phyloP scores from a whole-genome alignment of 92 coral and sea anemone species.

The Epizoanthus stellaris region DNA sequence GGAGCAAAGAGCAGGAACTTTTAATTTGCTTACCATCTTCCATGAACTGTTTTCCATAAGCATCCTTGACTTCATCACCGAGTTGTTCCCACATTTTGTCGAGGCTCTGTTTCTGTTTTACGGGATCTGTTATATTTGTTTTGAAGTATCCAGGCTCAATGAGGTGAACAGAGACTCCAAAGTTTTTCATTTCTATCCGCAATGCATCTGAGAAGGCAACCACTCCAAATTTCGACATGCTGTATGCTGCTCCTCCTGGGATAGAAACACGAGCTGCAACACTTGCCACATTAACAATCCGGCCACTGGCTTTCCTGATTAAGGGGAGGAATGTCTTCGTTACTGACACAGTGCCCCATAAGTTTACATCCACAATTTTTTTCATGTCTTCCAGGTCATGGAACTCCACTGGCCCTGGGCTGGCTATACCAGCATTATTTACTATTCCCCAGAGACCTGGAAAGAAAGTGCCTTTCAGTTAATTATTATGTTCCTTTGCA shows the following conservation, averaged over 20 bases:
- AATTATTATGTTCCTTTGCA: too few relatives aligned
- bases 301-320: slow-evolving; percentile 52
- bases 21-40: slow-evolving; percentile 46
- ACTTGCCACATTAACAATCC: slow-evolving; percentile 57
- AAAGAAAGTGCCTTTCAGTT: background rate
- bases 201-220: slow-evolving; percentile 73
- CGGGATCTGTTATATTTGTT: slow-evolving; percentile 61
- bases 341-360: slow-evolving; percentile 66
- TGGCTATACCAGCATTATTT: slow-evolving; percentile 62
- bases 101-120: background rate
- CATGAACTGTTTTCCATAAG: slow-evolving; percentile 60
- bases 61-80: slow-evolving; percentile 50
- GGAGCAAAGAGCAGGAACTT: background rate
- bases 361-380: slow-evolving; percentile 52
- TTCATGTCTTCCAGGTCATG: slow-evolving; percentile 54
- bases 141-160: slow-evolving; percentile 82
- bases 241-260: slow-evolving; percentile 60
- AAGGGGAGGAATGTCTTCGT: slow-evolving; percentile 59
- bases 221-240: slow-evolving; percentile 77
- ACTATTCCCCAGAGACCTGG: slow-evolving; percentile 55
- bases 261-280: slow-evolving; percentile 20
- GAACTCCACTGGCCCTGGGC: slow-evolving; percentile 54
- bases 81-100: slow-evolving; percentile 62
- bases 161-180: slow-evolving; percentile 73
- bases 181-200: slow-evolving; percentile 61